A percentile compares a stretch with the other conserved stretches of the same genome.
Conservation (phyloP, 2,888 invertebrate genomes). For the Sphaerolaimus hirsutus region DNA sequence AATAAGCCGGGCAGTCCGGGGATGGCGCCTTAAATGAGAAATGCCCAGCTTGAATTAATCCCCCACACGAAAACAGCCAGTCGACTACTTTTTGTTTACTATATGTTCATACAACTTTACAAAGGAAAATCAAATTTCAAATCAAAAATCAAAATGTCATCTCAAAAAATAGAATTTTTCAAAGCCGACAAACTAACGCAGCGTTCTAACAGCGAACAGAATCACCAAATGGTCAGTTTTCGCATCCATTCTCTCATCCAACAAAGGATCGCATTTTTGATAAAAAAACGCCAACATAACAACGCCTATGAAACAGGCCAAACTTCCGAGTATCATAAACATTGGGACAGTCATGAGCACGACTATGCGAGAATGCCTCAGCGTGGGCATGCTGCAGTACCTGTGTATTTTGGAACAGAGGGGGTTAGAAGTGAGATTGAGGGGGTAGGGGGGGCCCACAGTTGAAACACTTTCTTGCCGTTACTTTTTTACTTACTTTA, state of each 20-base stretch:
- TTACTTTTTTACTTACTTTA: no score
- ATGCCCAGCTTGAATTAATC: no score
- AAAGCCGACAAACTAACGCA: neutral
- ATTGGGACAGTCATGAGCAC: constrained; percentile 7
- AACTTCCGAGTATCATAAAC: constrained; percentile 8
- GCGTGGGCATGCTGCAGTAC: neutral
- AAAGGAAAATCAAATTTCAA: no score
- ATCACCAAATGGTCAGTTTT: constrained; percentile 6
- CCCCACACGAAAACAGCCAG: no score
- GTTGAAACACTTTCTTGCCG: no score
- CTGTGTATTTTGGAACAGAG: no score
- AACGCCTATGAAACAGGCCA: constrained; percentile 6
- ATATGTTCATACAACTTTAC: no score
- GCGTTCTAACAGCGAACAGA: constrained; percentile 3
- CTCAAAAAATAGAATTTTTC: no score
- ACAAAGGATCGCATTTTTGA: constrained; percentile 5
- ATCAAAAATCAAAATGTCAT: no score
- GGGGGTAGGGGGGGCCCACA: no score
- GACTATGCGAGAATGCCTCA: neutral
- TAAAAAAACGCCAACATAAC: constrained; percentile 7
- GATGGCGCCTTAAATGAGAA: constrained; percentile 7
- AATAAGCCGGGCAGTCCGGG: constrained; percentile 14
- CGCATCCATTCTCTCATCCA: neutral
- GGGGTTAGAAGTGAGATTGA: no score
- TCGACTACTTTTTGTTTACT: no score